These are phyloP conservation scores for Hemibagrus wyckioides DNA, from an alignment of 2,113 vertebrate genomes.

Conservation along the genomic window DNA sequence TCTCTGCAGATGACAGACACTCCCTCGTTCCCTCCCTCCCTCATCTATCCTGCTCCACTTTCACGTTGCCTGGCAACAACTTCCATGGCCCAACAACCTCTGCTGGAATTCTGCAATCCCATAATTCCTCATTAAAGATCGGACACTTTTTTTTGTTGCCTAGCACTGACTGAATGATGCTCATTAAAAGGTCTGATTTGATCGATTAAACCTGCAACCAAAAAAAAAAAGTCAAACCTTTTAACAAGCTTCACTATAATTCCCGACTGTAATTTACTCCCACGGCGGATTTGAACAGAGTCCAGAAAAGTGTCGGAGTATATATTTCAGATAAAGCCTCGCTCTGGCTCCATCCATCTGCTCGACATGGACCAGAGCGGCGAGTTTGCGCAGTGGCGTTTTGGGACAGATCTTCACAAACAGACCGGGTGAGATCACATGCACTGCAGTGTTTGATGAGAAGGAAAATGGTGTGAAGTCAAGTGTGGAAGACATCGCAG, in stretches of 20 bases:
- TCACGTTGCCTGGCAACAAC: slow-evolving; percentile 58
- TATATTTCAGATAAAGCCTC: slow-evolving; percentile 8
- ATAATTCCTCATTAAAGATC: background rate
- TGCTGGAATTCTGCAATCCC: slow-evolving; percentile 12
- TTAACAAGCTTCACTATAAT: background rate
- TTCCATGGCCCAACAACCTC: slow-evolving; percentile 44
- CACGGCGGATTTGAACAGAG: background rate
- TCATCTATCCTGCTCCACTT: slow-evolving; percentile 56
- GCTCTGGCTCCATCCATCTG: slow-evolving; percentile 10
- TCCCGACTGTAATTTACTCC: background rate
- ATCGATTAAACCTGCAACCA: background rate
- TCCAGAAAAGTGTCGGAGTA: background rate
- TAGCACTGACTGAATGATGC: background rate
- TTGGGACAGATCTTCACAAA: slow-evolving; percentile 40
- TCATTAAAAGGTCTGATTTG: background rate
- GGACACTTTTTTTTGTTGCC: slow-evolving; percentile 10
- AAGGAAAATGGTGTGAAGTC: slow-evolving; percentile 4
- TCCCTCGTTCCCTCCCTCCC: slow-evolving; percentile 28
- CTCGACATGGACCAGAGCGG: slow-evolving; percentile 15
- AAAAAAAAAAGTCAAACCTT: background rate
- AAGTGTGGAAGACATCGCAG: background rate
- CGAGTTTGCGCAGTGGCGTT: slow-evolving; percentile 33
- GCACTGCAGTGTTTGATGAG: slow-evolving; percentile 40
- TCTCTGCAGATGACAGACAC: slow-evolving; percentile 46
- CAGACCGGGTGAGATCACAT: slow-evolving; percentile 22